Conservation (phyloP, 2,888 invertebrate genomes). For the Tetropium fuscum region DNA sequence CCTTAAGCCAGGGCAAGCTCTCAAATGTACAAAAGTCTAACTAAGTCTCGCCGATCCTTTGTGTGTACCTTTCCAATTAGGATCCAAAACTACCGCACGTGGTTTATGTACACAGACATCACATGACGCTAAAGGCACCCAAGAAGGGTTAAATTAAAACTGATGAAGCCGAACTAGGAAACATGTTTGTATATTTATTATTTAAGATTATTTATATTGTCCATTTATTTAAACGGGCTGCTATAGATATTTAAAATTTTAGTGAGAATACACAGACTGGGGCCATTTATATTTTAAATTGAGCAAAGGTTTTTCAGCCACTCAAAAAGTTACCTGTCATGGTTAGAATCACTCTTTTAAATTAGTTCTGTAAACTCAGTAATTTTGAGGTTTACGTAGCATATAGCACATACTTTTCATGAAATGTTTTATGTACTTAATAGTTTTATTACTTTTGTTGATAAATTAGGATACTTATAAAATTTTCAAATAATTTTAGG, state of each 20-base stretch:
- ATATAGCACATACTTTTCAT: no score
- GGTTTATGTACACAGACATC: constrained; percentile 27
- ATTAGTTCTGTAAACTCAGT: no score
- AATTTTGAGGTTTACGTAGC: no score
- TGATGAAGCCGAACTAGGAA: not conserved
- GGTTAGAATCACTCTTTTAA: no score
- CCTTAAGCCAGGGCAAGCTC: constrained; percentile 19
- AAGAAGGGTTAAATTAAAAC: constrained; percentile 17
- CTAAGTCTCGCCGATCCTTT: constrained; percentile 32
- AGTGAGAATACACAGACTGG: not conserved
- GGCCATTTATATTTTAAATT: no score
- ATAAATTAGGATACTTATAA: no score
- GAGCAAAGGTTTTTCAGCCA: no score
- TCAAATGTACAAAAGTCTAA: constrained; percentile 32
- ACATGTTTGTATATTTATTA: constrained; percentile 5
- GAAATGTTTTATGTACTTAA: no score
- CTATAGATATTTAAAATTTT: not conserved
- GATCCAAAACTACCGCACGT: constrained; percentile 29
- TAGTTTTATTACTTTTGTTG: no score
- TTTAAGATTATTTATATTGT: not conserved
- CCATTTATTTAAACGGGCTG: not conserved
- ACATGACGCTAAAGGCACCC: constrained; percentile 7
- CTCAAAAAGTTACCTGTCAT: no score
- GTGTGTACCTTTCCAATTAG: constrained; percentile 36
- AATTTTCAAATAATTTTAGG: no score